Percentiles rank a stretch among this genome's conserved stretches.
phyloP scores from a whole-genome alignment of 2,888 invertebrate species.

The Spicauda simplicius region DNA sequence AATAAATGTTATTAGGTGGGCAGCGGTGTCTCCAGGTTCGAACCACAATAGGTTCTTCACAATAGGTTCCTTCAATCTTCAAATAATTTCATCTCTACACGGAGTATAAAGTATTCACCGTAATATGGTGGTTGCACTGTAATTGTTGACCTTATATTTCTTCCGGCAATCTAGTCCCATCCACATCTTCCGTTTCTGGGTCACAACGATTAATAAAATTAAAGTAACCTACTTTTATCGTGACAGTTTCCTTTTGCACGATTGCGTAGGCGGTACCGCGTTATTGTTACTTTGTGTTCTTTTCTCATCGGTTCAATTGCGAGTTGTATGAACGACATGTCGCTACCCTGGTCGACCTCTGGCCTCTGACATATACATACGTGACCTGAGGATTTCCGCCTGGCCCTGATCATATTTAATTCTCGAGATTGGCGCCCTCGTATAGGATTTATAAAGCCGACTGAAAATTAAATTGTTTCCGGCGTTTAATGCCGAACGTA shows the following conservation, averaged over 20 bases:
- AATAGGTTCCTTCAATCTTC: too few species aligned
- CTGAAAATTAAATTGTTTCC: constrained; percentile 25
- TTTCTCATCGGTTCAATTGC: constrained; percentile 11
- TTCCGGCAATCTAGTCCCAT: constrained; percentile 46
- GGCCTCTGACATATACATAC: constrained; percentile 8
- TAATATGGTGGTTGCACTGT: constrained; percentile 7
- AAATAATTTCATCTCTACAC: not conserved
- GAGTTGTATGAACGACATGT: constrained; percentile 7
- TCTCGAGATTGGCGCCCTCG: constrained; percentile 7
- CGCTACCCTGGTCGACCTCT: constrained; percentile 24
- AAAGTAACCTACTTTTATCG: constrained; percentile 81
- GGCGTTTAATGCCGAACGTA: constrained; percentile 3
- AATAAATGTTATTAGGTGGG: too few species aligned
- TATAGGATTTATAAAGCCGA: constrained; percentile 19
- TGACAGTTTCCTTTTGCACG: constrained; percentile 69
- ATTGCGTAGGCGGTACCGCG: constrained; percentile 31
- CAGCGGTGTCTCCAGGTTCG: too few species aligned
- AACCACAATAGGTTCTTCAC: too few species aligned
- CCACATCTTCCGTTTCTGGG: constrained; percentile 74
- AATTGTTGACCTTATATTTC: constrained; percentile 42
- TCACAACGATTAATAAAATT: constrained; percentile 66
- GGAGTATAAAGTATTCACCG: constrained; percentile 3
- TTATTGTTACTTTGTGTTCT: constrained; percentile 33
- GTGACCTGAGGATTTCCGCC: constrained; percentile 22
- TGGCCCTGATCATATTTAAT: constrained; percentile 28